Base-by-base conservation (phyloP, 2,888 invertebrate genomes). In the Esperia sulphurella region DNA sequence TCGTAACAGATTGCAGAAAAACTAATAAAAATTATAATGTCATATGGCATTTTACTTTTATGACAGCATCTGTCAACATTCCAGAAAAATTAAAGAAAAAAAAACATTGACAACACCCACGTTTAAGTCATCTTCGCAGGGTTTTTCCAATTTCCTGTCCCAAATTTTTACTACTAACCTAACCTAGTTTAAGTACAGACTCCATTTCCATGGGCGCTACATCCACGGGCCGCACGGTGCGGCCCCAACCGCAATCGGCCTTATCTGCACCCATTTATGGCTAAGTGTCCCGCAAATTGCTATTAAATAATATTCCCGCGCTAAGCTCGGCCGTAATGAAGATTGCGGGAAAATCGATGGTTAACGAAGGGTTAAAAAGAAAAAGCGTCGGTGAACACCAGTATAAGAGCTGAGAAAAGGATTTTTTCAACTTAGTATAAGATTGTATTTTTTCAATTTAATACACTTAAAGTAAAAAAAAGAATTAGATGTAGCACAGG, bases 301-400 rank as follows among this genome's bases (percentile, higher is more conserved):
- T 65, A 68, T 70, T 68, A 69, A 69, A 70, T 75, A 69, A 71
- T 71, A 72, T 69, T 58, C 59, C 63, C 50, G 31, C 51, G 43
- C 48, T 42, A 49, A 47, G 33, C 42, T 42, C 44, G 12, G 49
- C 46, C n/a, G 48, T 57, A 54, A 57, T 52, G 53, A 54, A 52
- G 49, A 54, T 33, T 43, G 41, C 39, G 14, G n/a, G n/a, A n/a
- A 21, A 37, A 41, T 41, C 31, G 14, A 33, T 13, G 42, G 42
- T 13, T 8, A 8, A 12, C 9, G 41, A 42, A 29, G 42, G 29
- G 42, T 42, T 28, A 29, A 6, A n/a, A 35, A 6, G 35, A 35
- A 35, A 9, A 9, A n/a, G n/a, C n/a, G n/a, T n/a, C n/a, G n/a
- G n/a, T n/a, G n/a, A n/a, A n/a, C n/a, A n/a, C n/a, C n/a, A n/a